These are phyloP conservation scores for Sorex maritimensis DNA, from an alignment of 2,797 vertebrate species.

Conservation along the genomic window DNA sequence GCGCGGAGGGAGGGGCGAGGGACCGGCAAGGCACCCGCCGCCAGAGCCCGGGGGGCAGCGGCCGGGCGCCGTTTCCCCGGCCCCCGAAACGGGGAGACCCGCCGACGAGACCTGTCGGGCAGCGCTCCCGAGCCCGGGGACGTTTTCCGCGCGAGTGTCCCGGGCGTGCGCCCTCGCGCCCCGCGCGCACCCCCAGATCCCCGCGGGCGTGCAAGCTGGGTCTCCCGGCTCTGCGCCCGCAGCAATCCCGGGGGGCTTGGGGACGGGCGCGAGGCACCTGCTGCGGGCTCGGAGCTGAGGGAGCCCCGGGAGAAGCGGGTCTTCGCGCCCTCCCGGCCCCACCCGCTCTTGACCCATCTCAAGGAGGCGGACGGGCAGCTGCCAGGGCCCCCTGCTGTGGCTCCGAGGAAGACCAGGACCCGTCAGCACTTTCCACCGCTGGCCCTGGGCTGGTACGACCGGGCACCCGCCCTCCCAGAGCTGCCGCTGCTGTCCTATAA, in stretches of 20 bases:
- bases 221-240: neutral
- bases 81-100: neutral
- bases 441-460: neutral
- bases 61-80: neutral
- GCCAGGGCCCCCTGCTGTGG: slow-evolving; percentile 10
- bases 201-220: neutral
- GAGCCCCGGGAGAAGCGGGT: neutral
- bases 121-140: neutral
- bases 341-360: neutral
- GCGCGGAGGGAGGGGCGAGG: slow-evolving; percentile 83
- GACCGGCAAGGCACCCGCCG: slow-evolving; percentile 79
- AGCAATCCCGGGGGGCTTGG: neutral
- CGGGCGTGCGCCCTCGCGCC: neutral
- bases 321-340: neutral
- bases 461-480: neutral
- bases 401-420: slow-evolving; percentile 24
- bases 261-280: neutral
- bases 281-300: neutral
- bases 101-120: slow-evolving; percentile 71
- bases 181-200: rapidly evolving
- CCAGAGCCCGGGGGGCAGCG: slow-evolving; percentile 24
- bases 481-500: neutral
- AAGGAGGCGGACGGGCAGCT: neutral
- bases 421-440: slow-evolving; percentile 75
- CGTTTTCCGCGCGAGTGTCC: neutral